phyloP scores from a whole-genome alignment of 2,888 invertebrate genomes.

The Rhogogaster chlorosoma region DNA sequence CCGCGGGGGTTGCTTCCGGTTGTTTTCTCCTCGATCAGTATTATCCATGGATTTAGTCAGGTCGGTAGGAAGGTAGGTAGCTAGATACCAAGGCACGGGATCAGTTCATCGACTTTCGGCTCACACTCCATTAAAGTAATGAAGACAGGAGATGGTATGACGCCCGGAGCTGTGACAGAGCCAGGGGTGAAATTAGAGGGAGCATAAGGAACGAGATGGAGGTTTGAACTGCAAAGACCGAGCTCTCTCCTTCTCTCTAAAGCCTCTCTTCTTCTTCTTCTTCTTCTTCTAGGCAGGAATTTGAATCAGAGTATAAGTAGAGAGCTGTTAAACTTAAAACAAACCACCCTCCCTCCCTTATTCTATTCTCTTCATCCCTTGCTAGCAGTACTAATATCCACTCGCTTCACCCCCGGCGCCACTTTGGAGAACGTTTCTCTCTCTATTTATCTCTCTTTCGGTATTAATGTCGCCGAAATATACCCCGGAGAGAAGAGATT shows the following conservation, averaged over 20 bases:
- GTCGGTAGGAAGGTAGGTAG: background rate
- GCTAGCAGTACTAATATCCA: constrained; percentile 9
- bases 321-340: constrained; percentile 71
- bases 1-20: constrained; percentile 8
- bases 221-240: constrained; percentile 44
- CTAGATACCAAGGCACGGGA: background rate
- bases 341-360: constrained; percentile 57
- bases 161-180: background rate
- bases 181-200: background rate
- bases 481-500: background rate
- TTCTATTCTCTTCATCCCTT: background rate
- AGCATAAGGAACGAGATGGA: background rate
- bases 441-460: background rate
- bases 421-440: constrained; percentile 63
- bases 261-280: background rate
- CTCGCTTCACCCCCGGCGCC: constrained; percentile 12
- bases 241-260: background rate
- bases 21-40: constrained; percentile 27
- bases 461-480: background rate
- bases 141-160: constrained; percentile 69
- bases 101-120: constrained; percentile 41
- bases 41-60: constrained; percentile 18
- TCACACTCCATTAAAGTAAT: constrained; percentile 76
- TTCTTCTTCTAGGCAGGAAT: background rate
- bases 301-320: background rate